Evolutionary conservation across 1,140 invertebrate genomes (phyloP), one percentile per base, ranked within the genome.

Genomic region (Brachionus plicatilis): DNA sequence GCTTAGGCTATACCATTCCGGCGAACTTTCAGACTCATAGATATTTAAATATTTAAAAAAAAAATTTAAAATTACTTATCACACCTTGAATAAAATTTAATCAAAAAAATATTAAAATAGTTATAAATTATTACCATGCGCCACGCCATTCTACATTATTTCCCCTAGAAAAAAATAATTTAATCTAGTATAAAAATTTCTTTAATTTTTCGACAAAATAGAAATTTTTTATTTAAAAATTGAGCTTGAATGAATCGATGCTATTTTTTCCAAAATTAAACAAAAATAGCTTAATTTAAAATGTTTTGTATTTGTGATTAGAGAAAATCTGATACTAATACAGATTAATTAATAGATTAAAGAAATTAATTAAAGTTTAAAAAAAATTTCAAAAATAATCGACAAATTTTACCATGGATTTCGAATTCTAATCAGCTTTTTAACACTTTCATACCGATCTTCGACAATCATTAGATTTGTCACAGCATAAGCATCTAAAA

Each of bases 111-210:
- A 24, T 47, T 50, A 43, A 37, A 5, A 47, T 20, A 37, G 6
- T 24, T 14, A 65, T 56, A 82, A 37, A 83, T 20, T 24, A 24
- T 24, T 60, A 68, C 83, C 83, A 84, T 33, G 45, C 70, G 8
- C 97, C 97, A 87, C 96, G 97, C 97, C 97, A 99, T 90, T 99
- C 97, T 1, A 94, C 93, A 88, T 97, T 95, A 88, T 98, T 98
- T 24, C 96, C 97, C 97, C 72, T 76, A 45, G 7, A 17, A 11
- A 72, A 20, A 43, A 17, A 6, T 37, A 0, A 7, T 37, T 37
- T 7, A 37, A 37, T 37, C 2, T 37, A 37, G 33, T 37, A 7
- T 7, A 33, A 0, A 37, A 37, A 6, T 37, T 37, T 37, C 33
- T 37, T 7, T 37, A 37, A 37, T 6, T 37, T 37, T 37, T 37